Evolutionary conservation across 1,140 invertebrate genomes (phyloP), one percentile per base, ranked within the genome.

Genomic region (Drosophila baimaii): DNA sequence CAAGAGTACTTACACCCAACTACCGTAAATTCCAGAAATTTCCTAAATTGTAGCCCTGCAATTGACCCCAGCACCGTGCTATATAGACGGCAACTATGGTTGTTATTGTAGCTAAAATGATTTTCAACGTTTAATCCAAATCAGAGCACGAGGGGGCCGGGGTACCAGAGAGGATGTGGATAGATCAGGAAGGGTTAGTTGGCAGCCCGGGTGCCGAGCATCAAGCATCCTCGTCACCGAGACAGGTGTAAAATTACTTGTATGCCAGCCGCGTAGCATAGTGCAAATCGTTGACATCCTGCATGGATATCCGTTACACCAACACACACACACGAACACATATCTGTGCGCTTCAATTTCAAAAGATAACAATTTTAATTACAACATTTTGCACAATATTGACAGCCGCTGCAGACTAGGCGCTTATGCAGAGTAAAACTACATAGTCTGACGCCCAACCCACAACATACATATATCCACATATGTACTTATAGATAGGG

Each of bases 281-380:
- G 62, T 59, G 31, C 57, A 76, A 81, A 81, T 81, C 73, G 70
- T 65, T 82, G 75, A 58, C 49, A 71, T 86, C 61, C 75, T 62
- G 49, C 78, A 69, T 65, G 81, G 63, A 85, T 84, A 77, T 77
- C 62, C 77, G 54, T 66, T 59, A 75, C 69, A 61, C 33, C 35
- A 43, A 25, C 56, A 54, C 46, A 52, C 25, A 44, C 43, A 46
- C 41, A 59, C 10, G 5, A 15, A 46, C 17, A 61, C 47, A 55
- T 21, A 43, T 55, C 21, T 58, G 69, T 17, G 47, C 56, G 51
- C 76, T 79, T 79, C 58, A 52, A 70, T 74, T 74, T 73, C 61
- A 49, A 77, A 81, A 70, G 68, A 77, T 85, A 85, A 85, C 64
- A 58, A 81, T 81, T 78, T 85, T 81, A 85, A 85, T 85, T 85